phyloP scores from a whole-genome alignment of 1,140 invertebrate genomes.

The Frieseomelitta varia region DNA sequence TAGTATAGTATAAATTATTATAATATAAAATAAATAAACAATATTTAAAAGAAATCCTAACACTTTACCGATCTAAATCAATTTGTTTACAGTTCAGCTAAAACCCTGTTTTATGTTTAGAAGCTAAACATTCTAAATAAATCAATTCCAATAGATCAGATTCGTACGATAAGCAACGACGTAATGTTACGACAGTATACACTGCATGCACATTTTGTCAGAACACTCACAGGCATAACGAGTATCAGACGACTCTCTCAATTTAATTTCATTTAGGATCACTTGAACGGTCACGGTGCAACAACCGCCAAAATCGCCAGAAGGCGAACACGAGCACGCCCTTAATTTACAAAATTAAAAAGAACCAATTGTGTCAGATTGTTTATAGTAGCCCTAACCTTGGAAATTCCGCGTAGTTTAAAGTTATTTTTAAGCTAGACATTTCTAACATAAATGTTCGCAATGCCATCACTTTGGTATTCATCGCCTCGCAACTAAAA shows the following conservation, averaged over 20 bases:
- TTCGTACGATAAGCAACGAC: too few species aligned
- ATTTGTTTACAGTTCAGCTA: background rate
- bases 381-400: background rate
- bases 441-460: too few species aligned
- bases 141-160: background rate
- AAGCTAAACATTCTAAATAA: background rate
- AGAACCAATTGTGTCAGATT: background rate
- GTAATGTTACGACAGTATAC: background rate
- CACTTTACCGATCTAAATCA: background rate
- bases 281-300: conserved; percentile 14
- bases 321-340: conserved; percentile 5
- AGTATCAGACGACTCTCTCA: conserved; percentile 6
- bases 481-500: background rate
- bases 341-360: conserved; percentile 11
- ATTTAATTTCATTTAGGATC: conserved; percentile 32
- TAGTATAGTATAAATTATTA: too few species aligned
- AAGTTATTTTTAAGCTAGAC: background rate
- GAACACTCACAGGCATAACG: background rate
- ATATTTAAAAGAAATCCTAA: too few species aligned
- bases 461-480: background rate
- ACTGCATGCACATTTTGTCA: background rate
- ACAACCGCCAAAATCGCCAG: conserved; percentile 23
- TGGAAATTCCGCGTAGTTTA: background rate
- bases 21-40: too few species aligned
- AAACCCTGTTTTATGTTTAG: background rate